Base-by-base conservation (phyloP, 1,140 invertebrate genomes). In the Drosophila bocki region DNA sequence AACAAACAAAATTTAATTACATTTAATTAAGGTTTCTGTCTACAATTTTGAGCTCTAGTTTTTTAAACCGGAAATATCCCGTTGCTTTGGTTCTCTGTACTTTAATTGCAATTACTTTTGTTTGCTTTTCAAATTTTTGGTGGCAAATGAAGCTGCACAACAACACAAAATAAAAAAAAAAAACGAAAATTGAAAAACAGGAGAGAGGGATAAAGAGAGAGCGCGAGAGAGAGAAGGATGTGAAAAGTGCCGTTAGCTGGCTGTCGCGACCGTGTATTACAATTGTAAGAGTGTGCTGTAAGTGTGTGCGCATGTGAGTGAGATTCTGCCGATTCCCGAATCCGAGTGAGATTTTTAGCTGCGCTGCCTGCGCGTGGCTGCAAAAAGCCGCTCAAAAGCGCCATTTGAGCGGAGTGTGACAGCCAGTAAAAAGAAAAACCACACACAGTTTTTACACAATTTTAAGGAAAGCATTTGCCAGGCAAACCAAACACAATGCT, bases 221-320 rank as follows among this genome's bases (percentile, higher is more conserved):
- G 45, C 8, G 15, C 47, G 17, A 33, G 47, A 76, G 75, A 76
- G 75, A 76, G 65, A 41, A 76, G 78, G 45, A 67, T 41, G 53
- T 60, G 61, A 76, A 78, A 80, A 84, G 65, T 78, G 82, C 82
- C 74, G 78, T 85, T 86, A 82, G 79, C 82, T 60, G 33, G 29
- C 59, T 41, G 71, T 62, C 69, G 74, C 70, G 72, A 78, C 75
- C 64, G 65, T 78, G 44, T 78, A 77, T 70, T 60, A 78, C 75
- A 77, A 19, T 44, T 59, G 75, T 68, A 68, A 77, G 26, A 57
- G 71, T 61, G 37, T 54, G 50, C 35, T 47, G 45, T 47, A 47
- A 47, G 22, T 42, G 65, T 65, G 70, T 41, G 53, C 64, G 75
- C 44, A 77, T 75, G 71, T 61, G 75, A 69, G 74, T 78, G 32